Conservation (phyloP, 2,797 vertebrate genomes). For the Hipposideros larvatus region DNA sequence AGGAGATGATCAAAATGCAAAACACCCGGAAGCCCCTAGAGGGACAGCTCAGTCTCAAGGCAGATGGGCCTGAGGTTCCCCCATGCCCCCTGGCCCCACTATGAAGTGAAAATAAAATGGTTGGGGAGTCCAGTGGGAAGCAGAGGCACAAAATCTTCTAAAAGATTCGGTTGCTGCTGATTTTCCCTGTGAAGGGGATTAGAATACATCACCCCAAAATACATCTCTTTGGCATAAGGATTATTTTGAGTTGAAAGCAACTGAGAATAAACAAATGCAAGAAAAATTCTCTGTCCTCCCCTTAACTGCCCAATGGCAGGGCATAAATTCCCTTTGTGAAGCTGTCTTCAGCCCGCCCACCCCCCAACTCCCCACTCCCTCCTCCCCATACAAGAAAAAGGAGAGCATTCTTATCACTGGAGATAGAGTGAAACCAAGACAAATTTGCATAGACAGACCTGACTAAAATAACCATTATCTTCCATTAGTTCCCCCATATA, state of each 20-base stretch:
- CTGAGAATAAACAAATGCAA: background rate
- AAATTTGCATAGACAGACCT: background rate
- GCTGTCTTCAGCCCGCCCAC: background rate
- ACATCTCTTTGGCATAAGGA: background rate
- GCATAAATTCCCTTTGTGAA: no score
- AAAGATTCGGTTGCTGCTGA: no score
- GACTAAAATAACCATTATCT: background rate
- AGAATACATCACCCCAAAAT: background rate
- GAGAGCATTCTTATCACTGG: no score
- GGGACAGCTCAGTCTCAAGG: background rate
- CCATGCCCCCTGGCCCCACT: accelerated
- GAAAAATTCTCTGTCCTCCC: background rate
- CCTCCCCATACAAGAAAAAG: background rate
- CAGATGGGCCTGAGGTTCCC: background rate
- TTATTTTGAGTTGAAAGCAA: background rate
- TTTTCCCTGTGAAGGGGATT: background rate
- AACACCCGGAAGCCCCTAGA: accelerated
- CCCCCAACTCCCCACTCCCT: background rate
- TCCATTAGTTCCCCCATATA: no score
- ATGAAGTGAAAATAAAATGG: background rate
- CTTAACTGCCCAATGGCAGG: background rate
- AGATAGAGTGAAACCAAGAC: accelerated
- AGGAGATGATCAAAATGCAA: background rate
- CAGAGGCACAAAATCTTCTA: background rate
- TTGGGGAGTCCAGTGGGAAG: background rate